A percentile compares a stretch with the other conserved stretches of the same genome.
Conservation (phyloP, 1,140 invertebrate genomes). For the Sarcophaga bullata region DNA sequence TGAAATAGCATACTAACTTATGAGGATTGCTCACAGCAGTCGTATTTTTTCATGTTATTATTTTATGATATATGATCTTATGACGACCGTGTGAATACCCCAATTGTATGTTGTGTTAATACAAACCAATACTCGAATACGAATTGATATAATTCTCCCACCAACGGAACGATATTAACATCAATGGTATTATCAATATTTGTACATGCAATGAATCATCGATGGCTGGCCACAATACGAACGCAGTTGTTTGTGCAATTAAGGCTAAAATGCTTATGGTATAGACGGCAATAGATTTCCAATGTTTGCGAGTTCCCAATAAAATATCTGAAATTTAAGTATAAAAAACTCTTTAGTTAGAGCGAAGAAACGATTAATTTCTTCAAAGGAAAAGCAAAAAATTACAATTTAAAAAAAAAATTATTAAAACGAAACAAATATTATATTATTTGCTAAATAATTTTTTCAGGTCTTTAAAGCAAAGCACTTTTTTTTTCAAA, state of each 20-base stretch:
- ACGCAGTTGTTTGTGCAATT: constrained; percentile 71
- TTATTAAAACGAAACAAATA: too few species aligned
- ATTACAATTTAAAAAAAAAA: too few species aligned
- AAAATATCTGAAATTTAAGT: constrained; percentile 51
- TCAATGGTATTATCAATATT: constrained; percentile 73
- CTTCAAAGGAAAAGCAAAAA: too few species aligned
- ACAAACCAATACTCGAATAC: constrained; percentile 64
- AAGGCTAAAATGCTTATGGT: constrained; percentile 67
- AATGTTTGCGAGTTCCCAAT: constrained; percentile 52
- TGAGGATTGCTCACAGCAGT: too few species aligned
- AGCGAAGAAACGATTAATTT: too few species aligned
- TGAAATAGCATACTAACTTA: too few species aligned
- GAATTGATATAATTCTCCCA: constrained; percentile 83
- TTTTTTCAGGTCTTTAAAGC: too few species aligned
- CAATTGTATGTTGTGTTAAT: constrained; percentile 47
- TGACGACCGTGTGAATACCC: too few species aligned
- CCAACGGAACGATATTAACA: constrained; percentile 82
- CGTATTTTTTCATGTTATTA: too few species aligned
- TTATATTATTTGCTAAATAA: too few species aligned
- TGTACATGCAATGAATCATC: constrained; percentile 67
- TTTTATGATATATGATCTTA: too few species aligned
- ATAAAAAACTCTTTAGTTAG: background rate
- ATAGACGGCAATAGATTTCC: constrained; percentile 52
- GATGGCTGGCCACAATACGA: constrained; percentile 75
- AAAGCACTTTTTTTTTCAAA: too few species aligned